A percentile compares a stretch with the other conserved stretches of the same genome.
Conservation (phyloP, 2,888 invertebrate species). For the Limenitis camilla region DNA sequence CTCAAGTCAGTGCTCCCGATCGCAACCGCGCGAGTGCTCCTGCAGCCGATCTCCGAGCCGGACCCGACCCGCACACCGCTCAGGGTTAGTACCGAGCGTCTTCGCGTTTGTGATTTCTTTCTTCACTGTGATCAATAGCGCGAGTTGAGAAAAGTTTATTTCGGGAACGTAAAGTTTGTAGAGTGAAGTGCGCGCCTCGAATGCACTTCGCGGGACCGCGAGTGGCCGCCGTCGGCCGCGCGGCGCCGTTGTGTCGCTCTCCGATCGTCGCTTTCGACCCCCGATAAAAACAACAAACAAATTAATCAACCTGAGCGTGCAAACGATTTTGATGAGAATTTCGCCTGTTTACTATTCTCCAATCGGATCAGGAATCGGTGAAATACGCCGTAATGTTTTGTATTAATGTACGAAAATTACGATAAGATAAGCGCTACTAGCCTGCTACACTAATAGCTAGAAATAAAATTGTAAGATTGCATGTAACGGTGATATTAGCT, state of each 20-base stretch:
- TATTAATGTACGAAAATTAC: conserved; percentile 61
- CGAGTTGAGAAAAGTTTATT: conserved; percentile 61
- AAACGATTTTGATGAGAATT: conserved; percentile 45
- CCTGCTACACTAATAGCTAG: conserved; percentile 60
- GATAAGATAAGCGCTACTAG: conserved; percentile 62
- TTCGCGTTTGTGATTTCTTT: conserved; percentile 36
- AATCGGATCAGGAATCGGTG: conserved; percentile 36
- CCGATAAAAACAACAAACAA: conserved; percentile 70
- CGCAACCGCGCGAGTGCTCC: conserved; percentile 68
- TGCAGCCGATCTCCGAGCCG: conserved; percentile 63
- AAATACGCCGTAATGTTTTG: conserved; percentile 51
- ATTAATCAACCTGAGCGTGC: conserved; percentile 62
- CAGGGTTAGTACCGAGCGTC: conserved; percentile 63
- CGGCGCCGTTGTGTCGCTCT: conserved; percentile 66
- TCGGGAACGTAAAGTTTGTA: conserved; percentile 60
- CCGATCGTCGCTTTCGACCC: conserved; percentile 55
- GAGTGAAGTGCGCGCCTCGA: conserved; percentile 65
- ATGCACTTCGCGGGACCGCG: conserved; percentile 65
- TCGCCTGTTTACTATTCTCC: conserved; percentile 38
- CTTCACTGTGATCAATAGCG: conserved; percentile 47
- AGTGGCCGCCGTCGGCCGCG: conserved; percentile 61
- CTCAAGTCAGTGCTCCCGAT: conserved; percentile 69
- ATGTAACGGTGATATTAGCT: conserved; percentile 69
- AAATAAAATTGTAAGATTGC: conserved; percentile 71
- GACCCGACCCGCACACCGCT: conserved; percentile 64